Percentiles rank a stretch among this genome's conserved stretches.
Conservation (phyloP, 2,888 invertebrate species). For the Harpalus rufipes region DNA sequence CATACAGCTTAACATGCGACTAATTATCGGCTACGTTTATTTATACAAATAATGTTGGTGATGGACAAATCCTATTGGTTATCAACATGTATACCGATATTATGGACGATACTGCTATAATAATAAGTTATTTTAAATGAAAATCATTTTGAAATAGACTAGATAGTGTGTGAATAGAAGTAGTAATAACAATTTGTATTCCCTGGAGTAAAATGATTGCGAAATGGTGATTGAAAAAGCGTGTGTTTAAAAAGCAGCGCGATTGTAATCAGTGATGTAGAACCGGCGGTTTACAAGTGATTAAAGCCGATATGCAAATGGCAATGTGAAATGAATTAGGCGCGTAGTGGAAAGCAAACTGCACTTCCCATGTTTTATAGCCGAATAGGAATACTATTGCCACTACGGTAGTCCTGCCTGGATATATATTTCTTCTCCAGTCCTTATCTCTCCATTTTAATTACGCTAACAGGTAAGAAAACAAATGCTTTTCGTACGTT, state of each 20-base stretch:
- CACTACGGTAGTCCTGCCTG: constrained; percentile 36
- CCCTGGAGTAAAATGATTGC: background rate
- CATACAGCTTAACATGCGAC: too few relatives aligned
- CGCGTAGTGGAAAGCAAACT: constrained; percentile 53
- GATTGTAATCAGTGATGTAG: constrained; percentile 49
- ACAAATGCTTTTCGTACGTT: constrained; percentile 65
- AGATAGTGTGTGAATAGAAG: background rate
- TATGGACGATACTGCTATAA: too few relatives aligned
- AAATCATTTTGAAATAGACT: background rate
- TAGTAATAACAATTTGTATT: constrained; percentile 10
- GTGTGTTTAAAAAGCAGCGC: constrained; percentile 52
- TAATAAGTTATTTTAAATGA: too few relatives aligned
- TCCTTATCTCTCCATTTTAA: constrained; percentile 67
- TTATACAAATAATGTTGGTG: too few relatives aligned
- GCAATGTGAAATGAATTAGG: constrained; percentile 60
- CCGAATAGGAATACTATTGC: background rate
- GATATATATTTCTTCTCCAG: constrained; percentile 61
- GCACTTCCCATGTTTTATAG: constrained; percentile 58
- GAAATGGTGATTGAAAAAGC: constrained; percentile 48
- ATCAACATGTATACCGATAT: too few relatives aligned
- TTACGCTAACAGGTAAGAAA: constrained; percentile 67
- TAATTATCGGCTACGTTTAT: too few relatives aligned
- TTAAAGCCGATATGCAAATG: constrained; percentile 63
- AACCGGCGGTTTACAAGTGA: constrained; percentile 54
- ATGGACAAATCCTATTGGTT: too few relatives aligned